Evolutionary conservation across 2,113 vertebrate species (phyloP), one percentile per base, ranked within the genome.

Genomic region (Clupea harengus): DNA sequence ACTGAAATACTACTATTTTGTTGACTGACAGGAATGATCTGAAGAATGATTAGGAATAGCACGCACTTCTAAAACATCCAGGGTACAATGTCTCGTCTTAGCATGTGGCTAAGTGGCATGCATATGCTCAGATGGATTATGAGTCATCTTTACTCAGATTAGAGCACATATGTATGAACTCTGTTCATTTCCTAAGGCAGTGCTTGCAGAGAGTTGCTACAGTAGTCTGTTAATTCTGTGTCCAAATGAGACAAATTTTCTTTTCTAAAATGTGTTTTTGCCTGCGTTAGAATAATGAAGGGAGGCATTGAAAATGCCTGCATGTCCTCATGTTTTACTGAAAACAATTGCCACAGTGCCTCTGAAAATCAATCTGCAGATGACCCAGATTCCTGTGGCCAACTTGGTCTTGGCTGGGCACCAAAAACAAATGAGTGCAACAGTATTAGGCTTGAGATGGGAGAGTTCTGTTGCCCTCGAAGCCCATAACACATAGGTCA

Each of bases 301-400:
- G 57, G 20, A n/a, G 2, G 25, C n/a, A 72, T 25, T 15, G 9
- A 28, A 78, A 78, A 78, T 32, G 25, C 9, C 72, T 28, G n/a
- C n/a, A 67, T 9, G 64, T 67, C 64, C 72, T 78, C 10, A 10
- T 78, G 72, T 78, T 78, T 17, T 17, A 78, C 72, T 44, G 13
- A 78, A 78, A 81, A 85, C 87, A 85, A 57, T 47, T n/a, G 84
- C 28, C 78, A 75, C 22, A 39, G 25, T 7, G 17, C 50, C 22
- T 45, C 28, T 78, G 25, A 88, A 83, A 64, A 81, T 80, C 22
- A 82, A 52, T 54, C 25, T 20, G 11, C 22, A 75, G 25, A 52
- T 87, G 83, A 89, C 86, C 87, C 50, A 86, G 46, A 83, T 89
- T 87, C 60, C 22, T 22, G 28, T 44, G 57, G 9, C 54, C 22